A percentile compares a stretch with the other conserved stretches of the same genome.
These are phyloP conservation scores for Tenthredo amoena DNA, from an alignment of 2,888 invertebrate genomes.

Conservation along the genomic window DNA sequence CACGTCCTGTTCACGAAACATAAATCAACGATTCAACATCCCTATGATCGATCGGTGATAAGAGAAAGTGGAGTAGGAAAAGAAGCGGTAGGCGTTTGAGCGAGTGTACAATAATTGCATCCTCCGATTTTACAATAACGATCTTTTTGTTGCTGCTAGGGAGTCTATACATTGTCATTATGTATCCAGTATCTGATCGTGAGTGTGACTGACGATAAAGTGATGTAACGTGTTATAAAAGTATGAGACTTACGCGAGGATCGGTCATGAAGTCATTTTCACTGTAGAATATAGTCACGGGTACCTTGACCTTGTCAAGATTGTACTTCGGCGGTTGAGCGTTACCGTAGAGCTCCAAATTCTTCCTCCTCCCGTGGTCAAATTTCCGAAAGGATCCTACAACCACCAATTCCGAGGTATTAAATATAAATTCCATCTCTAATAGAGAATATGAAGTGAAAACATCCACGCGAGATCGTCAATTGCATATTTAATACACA, in stretches of 20 bases:
- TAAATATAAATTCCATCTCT: neutral
- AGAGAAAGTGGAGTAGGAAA: neutral
- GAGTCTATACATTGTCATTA: neutral
- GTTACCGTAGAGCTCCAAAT: conserved; percentile 79
- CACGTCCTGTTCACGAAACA: conserved; percentile 64
- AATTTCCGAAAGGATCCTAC: conserved; percentile 82
- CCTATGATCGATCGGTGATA: neutral
- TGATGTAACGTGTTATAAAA: neutral
- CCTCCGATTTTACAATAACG: neutral
- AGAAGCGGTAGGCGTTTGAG: neutral
- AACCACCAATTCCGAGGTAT: neutral
- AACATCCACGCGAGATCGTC: neutral
- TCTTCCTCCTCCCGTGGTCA: conserved; percentile 79
- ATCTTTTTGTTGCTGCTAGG: neutral
- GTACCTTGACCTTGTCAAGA: conserved; percentile 81
- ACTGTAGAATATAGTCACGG: conserved; percentile 82
- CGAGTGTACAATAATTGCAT: neutral
- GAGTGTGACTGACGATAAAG: neutral
- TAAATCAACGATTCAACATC: neutral
- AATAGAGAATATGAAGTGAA: neutral
- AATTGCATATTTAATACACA: too few relatives aligned
- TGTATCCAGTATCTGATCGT: neutral
- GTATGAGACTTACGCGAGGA: conserved; percentile 64
- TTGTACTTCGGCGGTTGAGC: conserved; percentile 81
- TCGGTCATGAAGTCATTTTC: conserved; percentile 83